phyloP scores from a whole-genome alignment of 2,888 invertebrate species.

The Agrenia bidenticulata region DNA sequence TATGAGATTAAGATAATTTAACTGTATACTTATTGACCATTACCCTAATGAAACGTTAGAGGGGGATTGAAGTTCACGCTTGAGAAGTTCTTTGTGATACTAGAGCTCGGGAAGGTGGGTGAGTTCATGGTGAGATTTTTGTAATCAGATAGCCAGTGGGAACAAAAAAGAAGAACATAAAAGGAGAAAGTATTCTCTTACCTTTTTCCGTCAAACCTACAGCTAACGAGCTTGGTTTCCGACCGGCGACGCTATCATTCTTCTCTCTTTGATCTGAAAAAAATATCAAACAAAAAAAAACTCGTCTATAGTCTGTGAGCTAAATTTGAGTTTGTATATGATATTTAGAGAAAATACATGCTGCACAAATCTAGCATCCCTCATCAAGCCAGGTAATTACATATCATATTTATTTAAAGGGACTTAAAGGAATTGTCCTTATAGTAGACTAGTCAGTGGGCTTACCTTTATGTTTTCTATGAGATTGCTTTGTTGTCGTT shows the following conservation, averaged over 20 bases:
- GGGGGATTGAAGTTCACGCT: no score
- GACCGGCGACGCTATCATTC: constrained; percentile 64
- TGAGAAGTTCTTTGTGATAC: no score
- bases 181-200: constrained; percentile 53
- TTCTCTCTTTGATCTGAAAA: constrained; percentile 49
- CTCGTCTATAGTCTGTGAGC: neutral
- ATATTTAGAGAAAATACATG: no score
- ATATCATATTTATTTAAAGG: no score
- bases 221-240: constrained; percentile 65
- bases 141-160: neutral
- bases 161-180: neutral
- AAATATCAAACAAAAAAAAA: neutral
- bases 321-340: neutral
- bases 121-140: no score
- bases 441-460: neutral
- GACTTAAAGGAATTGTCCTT: no score
- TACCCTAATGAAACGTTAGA: no score
- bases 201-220: constrained; percentile 64
- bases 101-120: no score
- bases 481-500: constrained; percentile 64
- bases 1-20: no score
- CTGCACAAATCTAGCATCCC: no score
- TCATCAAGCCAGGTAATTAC: no score
- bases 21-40: no score
- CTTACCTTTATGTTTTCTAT: constrained; percentile 52